Evolutionary conservation across 2,888 invertebrate genomes (phyloP).

Genomic region (Phortica okadai): DNA sequence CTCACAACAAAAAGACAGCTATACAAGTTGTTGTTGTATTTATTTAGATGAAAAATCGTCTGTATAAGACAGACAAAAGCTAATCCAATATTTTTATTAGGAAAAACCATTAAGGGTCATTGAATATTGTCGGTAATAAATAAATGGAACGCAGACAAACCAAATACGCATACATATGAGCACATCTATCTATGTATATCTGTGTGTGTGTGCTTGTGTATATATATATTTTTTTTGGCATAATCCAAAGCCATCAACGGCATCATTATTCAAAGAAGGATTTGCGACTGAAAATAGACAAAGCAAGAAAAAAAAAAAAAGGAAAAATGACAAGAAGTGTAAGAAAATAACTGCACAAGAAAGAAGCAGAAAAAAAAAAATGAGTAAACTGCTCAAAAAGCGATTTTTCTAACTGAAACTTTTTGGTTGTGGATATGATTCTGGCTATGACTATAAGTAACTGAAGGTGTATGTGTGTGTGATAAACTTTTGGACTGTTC

Average conservation of each 20-base stretch:
- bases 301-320: neutral
- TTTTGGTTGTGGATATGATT: neutral
- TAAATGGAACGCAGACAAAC: slow-evolving; percentile 53
- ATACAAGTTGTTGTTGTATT: no score
- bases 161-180: slow-evolving; percentile 26
- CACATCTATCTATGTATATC: slow-evolving; percentile 10
- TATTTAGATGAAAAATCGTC: slow-evolving; percentile 59
- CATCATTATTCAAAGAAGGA: slow-evolving; percentile 71
- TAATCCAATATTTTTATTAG: slow-evolving; percentile 71
- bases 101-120: slow-evolving; percentile 71
- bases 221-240: slow-evolving; percentile 26
- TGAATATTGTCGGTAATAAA: slow-evolving; percentile 70
- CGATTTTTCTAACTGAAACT: slow-evolving; percentile 49
- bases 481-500: neutral
- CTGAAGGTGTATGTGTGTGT: slow-evolving; percentile 1
- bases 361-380: neutral
- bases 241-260: slow-evolving; percentile 67
- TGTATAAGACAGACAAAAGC: slow-evolving; percentile 47
- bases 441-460: neutral
- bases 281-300: slow-evolving; percentile 46
- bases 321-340: neutral
- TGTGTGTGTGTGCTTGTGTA: slow-evolving; percentile 31
- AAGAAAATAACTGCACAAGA: neutral
- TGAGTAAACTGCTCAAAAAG: slow-evolving; percentile 56
- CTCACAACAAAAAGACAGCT: no score